Base-by-base conservation (phyloP, 2,797 vertebrate genomes). In the Lepus oiostolus region DNA sequence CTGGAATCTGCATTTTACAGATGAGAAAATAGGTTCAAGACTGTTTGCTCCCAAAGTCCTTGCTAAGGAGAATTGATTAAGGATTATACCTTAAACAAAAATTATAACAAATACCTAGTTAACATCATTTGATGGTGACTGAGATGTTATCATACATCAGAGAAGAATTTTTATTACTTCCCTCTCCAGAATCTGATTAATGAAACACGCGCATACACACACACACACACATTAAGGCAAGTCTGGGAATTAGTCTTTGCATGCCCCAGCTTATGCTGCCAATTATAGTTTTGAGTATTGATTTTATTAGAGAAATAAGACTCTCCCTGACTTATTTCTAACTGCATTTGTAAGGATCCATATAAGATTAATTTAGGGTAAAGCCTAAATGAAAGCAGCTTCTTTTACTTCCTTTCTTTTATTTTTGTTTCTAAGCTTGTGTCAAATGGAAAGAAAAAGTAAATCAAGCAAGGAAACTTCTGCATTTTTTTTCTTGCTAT, bases 261-360 rank as follows among this genome's bases (percentile, higher is more conserved):
- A 96, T 24, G 94, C 47, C 85, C 24, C 54, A 90, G 88, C 75
- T 88, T 67, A 95, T 92, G 83, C 47, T 21, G 14, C 22, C n/a
- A 83, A 77, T 87, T 94, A 87, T n/a, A 76, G 86, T 95, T 96
- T 94, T 68, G 94, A 93, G 72, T 67, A 8, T 81, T 88, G 21
- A 16, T 91, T 93, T 93, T 94, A 93, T 95, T 90, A 81, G 54
- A 84, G 85, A 96, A 95, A 68, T 76, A 92, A 86, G 75, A 93
- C 21, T 93, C 80, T 91, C 92, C 60, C 63, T 92, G 74, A 85
- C 60, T 96, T 92, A 85, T 60, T 95, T 91, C 68, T 92, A 74
- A 93, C 30, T 75, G 17, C 71, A 52, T 87, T 71, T 76, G 32
- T 89, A 96, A 88, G 58, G 28, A 89, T 91, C 91, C 89, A 88